A percentile compares a stretch with the other conserved stretches of the same genome.
Conservation (phyloP, 2,888 invertebrate species). For the Netelia inedita region DNA sequence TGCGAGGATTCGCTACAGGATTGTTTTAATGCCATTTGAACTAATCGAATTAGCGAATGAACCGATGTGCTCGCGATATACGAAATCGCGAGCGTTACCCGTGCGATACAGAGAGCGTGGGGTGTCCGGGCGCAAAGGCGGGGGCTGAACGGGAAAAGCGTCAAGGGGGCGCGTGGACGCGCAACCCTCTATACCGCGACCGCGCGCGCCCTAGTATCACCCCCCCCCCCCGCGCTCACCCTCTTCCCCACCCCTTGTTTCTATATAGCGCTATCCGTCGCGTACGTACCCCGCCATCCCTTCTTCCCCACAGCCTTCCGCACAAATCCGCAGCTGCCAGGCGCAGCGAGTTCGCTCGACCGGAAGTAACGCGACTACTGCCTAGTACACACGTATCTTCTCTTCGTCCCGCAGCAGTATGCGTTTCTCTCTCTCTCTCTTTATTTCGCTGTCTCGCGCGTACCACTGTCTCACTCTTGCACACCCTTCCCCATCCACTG, state of each 20-base stretch:
- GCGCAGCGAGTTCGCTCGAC: conserved; percentile 84
- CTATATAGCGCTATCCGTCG: conserved; percentile 11
- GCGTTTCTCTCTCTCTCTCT: conserved; percentile 35
- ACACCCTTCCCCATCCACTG: conserved; percentile 63
- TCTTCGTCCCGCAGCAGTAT: conserved; percentile 67
- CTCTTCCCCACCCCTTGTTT: conserved; percentile 49
- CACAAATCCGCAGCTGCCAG: conserved; percentile 85
- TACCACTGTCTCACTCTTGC: conserved; percentile 61
- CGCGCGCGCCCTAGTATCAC: conserved; percentile 74
- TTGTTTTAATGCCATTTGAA: conserved; percentile 88
- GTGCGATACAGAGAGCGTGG: conserved; percentile 59
- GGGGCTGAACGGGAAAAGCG: conserved; percentile 65
- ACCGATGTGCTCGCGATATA: conserved; percentile 81
- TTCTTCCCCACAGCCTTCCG: conserved; percentile 72
- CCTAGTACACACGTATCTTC: conserved; percentile 82
- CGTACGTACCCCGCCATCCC: conserved; percentile 39
- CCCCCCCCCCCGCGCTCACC: conserved; percentile 70
- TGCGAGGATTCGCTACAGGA: conserved; percentile 85
- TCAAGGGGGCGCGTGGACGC: conserved; percentile 79
- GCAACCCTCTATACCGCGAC: conserved; percentile 67
- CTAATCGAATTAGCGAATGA: conserved; percentile 87
- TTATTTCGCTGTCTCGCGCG: conserved; percentile 39
- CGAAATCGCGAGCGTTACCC: conserved; percentile 75
- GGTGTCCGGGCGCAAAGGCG: conserved; percentile 71
- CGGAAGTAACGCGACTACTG: conserved; percentile 85